These are phyloP conservation scores for Andricus grossulariae DNA, from an alignment of 1,140 invertebrate species.

Conservation along the genomic window DNA sequence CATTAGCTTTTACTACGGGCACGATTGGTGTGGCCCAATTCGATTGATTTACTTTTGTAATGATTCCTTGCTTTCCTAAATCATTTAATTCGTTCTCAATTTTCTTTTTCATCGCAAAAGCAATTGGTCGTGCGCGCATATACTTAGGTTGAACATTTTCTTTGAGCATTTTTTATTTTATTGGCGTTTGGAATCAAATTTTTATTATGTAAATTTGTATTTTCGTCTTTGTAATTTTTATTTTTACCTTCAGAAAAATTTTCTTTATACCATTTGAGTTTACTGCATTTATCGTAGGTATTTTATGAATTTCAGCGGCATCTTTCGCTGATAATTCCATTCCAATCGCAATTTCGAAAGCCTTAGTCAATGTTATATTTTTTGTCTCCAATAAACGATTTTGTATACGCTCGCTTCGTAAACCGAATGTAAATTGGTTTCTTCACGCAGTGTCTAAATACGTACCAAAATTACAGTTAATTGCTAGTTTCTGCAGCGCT, in stretches of 20 bases:
- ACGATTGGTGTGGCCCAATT: too few species aligned
- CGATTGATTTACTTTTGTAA: too few species aligned
- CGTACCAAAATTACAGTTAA: constrained; percentile 10
- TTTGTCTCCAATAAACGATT: constrained; percentile 2
- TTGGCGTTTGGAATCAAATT: too few species aligned
- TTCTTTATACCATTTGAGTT: constrained; percentile 9
- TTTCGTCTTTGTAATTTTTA: neutral
- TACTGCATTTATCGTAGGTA: neutral
- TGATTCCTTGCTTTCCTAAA: too few species aligned
- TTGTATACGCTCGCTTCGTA: constrained; percentile 19
- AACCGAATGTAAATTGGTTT: constrained; percentile 19
- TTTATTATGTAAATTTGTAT: neutral
- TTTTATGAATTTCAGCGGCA: neutral
- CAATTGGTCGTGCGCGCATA: too few species aligned
- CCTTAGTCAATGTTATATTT: neutral
- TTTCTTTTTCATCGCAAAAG: too few species aligned
- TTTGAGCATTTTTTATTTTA: too few species aligned
- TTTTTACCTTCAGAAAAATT: neutral
- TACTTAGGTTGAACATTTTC: too few species aligned
- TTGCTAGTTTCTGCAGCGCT: neutral
- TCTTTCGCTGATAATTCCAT: constrained; percentile 25
- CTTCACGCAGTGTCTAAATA: constrained; percentile 8
- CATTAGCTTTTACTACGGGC: too few species aligned
- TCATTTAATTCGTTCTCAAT: too few species aligned
- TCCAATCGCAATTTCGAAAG: constrained; percentile 2